Base-by-base conservation (phyloP, 2,113 vertebrate species). In the human region DNA sequence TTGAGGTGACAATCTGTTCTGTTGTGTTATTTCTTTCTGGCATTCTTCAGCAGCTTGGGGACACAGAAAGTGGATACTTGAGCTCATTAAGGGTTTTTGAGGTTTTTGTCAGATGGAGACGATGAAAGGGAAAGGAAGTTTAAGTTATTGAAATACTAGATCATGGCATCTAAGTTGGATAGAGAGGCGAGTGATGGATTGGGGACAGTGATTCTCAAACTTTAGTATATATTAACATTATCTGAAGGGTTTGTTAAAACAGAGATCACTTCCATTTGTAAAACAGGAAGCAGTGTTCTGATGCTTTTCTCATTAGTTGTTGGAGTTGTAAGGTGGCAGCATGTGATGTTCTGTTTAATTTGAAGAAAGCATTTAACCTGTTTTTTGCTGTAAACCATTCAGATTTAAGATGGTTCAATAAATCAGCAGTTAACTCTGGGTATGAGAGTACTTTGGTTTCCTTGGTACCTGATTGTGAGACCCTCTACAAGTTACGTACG, bases 281-380 rank as follows among this genome's bases (percentile, higher is more conserved):
- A 93, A 72, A 86, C 6, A 64, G 35, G 45, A 32, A 32, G 35
- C 22, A 79, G 52, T n/a, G 72, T 84, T 70, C 16, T 73, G 40
- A 59, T 61, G 78, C 52, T 48, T 89, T 94, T 88, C 57, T 96
- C n/a, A 78, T 81, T 72, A 83, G 25, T 35, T 91, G n/a, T 84
- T 76, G 16, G 78, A 85, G 88, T 6, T 89, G 57, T 92, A 96
- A 89, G 83, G 90, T 81, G 43, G 35, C 59, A 86, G 30, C 8
- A 4, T 89, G 61, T 92, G 32, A 59, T 81, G 23, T 95, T 92
- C n/a, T 93, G 8, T 79, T 94, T 94, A 83, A 78, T 93, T 96
- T 48, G 90, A 91, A 89, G 73, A 88, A 55, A 66, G 48, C 52
- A 86, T 30, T 64, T 88, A 83, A 79, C 16, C n/a, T 61, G 20